Evolutionary conservation across 1,140 invertebrate species (phyloP).

Genomic region (Psix sp.): DNA sequence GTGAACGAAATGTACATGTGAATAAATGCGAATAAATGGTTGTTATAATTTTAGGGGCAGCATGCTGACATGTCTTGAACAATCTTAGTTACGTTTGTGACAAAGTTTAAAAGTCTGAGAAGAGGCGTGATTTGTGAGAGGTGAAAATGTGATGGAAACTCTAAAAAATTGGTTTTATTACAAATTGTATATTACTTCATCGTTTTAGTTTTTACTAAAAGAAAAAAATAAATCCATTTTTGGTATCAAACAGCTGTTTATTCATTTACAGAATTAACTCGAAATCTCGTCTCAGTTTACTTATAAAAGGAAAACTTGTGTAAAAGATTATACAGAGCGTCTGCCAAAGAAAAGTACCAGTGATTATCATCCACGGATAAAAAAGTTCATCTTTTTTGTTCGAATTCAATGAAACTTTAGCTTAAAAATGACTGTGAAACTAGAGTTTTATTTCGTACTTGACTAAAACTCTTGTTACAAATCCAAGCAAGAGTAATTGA

Average conservation of each 20-base stretch:
- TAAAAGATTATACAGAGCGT: too few species aligned
- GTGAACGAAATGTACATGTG: background rate
- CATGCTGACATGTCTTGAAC: conserved; percentile 3
- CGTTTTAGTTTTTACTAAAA: conserved; percentile 48
- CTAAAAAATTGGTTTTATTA: conserved; percentile 47
- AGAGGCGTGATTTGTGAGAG: conserved; percentile 12
- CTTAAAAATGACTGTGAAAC: too few species aligned
- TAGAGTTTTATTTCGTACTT: too few species aligned
- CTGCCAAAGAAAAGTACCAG: too few species aligned
- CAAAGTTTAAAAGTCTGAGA: conserved; percentile 36
- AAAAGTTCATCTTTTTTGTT: too few species aligned
- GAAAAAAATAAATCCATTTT: conserved; percentile 50
- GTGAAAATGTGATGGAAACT: conserved; percentile 47
- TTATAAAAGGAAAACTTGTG: too few species aligned
- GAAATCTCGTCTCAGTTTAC: too few species aligned
- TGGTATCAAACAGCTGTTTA: conserved; percentile 30
- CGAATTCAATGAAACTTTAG: too few species aligned
- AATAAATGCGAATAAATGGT: background rate
- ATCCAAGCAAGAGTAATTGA: too few species aligned
- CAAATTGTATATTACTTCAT: conserved; percentile 47
- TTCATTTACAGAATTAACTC: too few species aligned
- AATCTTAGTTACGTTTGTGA: conserved; percentile 45
- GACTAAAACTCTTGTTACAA: too few species aligned
- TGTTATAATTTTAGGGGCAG: conserved; percentile 5
- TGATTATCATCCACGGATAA: too few species aligned